Conservation (phyloP, 2,113 vertebrate genomes). For the Hemiprocne comata region DNA sequence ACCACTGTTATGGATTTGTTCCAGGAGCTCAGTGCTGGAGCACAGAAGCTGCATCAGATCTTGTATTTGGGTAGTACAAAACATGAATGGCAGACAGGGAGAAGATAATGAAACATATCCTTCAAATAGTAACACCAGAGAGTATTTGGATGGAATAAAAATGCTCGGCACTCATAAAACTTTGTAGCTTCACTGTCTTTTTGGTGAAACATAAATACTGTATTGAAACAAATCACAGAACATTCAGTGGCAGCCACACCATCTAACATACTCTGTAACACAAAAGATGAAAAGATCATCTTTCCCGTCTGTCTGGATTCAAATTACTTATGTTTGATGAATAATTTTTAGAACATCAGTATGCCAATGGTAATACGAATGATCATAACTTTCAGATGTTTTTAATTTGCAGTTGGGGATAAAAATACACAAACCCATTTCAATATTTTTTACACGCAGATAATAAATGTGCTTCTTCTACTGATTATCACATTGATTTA, state of each 20-base stretch:
- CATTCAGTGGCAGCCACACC: conserved; percentile 19
- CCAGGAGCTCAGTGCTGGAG: conserved; percentile 11
- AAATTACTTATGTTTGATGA: neutral
- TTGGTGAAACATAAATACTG: conserved; percentile 24
- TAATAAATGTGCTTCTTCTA: conserved; percentile 28
- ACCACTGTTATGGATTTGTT: conserved; percentile 38
- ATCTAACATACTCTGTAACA: conserved; percentile 17
- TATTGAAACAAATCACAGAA: conserved; percentile 40
- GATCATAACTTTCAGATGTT: conserved; percentile 41
- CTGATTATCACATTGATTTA: conserved; percentile 29
- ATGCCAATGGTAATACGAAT: neutral
- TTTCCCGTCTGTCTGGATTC: neutral
- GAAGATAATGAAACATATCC: conserved; percentile 64
- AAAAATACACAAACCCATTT: conserved; percentile 41
- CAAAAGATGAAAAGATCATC: conserved; percentile 45
- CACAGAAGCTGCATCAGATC: neutral
- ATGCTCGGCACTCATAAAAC: conserved; percentile 38
- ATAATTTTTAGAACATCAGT: conserved; percentile 26
- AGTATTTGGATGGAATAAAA: conserved; percentile 50
- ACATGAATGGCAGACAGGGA: conserved; percentile 28
- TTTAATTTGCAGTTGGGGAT: conserved; percentile 50
- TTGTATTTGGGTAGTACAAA: neutral
- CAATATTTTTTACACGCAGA: conserved; percentile 14
- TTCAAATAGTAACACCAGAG: conserved; percentile 63
- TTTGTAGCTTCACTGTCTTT: conserved; percentile 36